Evolutionary conservation across 2,888 invertebrate genomes (phyloP).

Genomic region (Protonemura montana): DNA sequence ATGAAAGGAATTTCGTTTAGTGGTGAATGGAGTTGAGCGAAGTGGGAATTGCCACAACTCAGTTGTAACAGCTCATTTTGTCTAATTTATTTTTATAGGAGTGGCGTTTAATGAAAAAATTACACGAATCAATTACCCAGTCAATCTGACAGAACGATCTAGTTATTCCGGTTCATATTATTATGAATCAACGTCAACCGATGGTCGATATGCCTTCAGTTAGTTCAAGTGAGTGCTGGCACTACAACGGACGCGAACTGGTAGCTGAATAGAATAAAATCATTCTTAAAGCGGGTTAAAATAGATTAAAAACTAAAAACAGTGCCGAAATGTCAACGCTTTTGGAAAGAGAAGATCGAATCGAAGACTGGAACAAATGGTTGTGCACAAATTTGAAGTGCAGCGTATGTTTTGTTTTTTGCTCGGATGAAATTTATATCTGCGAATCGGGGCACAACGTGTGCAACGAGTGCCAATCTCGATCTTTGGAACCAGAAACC

Average conservation of each 20-base stretch:
- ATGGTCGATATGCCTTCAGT: background rate
- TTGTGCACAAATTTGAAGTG: background rate
- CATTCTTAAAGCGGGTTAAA: no score
- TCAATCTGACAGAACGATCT: background rate
- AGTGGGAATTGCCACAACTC: background rate
- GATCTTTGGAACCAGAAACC: background rate
- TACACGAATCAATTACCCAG: background rate
- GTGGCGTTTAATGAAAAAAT: background rate
- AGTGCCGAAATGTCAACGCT: background rate
- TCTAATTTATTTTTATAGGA: background rate
- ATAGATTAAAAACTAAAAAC: no score
- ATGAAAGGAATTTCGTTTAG: background rate
- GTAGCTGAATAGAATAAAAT: no score
- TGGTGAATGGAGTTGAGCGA: background rate
- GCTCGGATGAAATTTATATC: background rate
- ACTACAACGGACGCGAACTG: no score
- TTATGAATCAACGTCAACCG: background rate
- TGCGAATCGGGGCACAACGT: background rate
- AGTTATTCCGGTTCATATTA: background rate
- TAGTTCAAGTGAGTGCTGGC: background rate
- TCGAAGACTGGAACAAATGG: background rate
- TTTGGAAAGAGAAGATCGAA: background rate
- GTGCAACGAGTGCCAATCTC: background rate
- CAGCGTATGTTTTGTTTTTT: background rate
- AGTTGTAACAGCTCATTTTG: background rate